Evolutionary conservation across 53 echinoderm and acorn worm species (phyloP).

Genomic region (Pentamera pediparva): DNA sequence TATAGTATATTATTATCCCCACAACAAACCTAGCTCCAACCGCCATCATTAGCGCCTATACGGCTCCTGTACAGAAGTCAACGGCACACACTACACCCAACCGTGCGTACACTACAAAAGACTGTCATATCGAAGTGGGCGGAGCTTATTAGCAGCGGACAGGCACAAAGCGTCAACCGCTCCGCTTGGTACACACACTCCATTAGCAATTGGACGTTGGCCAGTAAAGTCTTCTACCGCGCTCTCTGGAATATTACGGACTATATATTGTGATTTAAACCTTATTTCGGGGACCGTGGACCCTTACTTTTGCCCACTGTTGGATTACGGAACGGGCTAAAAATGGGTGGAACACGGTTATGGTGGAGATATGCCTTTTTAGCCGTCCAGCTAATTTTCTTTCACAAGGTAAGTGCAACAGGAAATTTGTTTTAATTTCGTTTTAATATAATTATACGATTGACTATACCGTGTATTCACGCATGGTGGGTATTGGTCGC

Average conservation of each 20-base stretch:
- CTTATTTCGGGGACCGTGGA: constrained; percentile 26
- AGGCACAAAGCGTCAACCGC: constrained; percentile 15
- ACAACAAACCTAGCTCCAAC: no score
- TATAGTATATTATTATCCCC: no score
- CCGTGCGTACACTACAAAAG: background rate
- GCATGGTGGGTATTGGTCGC: no score
- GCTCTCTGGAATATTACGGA: constrained; percentile 26
- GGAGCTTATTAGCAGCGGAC: background rate
- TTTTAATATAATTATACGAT: no score
- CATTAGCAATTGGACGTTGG: constrained; percentile 19
- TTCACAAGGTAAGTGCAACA: constrained; percentile 65
- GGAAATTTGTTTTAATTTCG: no score
- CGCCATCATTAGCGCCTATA: no score
- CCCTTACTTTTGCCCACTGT: constrained; percentile 28
- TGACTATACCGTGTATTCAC: no score
- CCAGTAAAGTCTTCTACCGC: constrained; percentile 1
- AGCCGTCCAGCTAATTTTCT: constrained; percentile 70
- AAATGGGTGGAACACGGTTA: constrained; percentile 83
- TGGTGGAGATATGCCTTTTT: constrained; percentile 89
- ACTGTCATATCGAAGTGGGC: constrained; percentile 10
- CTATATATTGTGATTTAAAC: constrained; percentile 28
- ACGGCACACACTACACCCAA: background rate
- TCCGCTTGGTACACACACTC: constrained; percentile 21
- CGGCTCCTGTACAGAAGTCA: no score
- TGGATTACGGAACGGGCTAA: constrained; percentile 34